These are phyloP conservation scores for Amblyopsis rosae DNA, from an alignment of 2,113 vertebrate genomes.

Conservation along the genomic window DNA sequence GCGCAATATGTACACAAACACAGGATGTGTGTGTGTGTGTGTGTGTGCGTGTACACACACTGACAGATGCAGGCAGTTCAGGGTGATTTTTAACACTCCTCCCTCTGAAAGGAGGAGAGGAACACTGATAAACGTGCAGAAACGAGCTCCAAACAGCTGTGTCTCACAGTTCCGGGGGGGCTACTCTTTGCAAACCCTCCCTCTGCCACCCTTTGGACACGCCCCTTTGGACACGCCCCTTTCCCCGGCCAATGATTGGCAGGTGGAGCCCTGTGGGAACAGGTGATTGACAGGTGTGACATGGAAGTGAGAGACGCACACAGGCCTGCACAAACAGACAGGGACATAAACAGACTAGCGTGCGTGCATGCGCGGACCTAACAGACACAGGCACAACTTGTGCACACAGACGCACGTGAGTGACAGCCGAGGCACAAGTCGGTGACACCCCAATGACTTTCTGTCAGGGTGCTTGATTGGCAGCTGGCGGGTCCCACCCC, in stretches of 20 bases:
- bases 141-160: slow-evolving; percentile 47
- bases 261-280: slow-evolving; percentile 32
- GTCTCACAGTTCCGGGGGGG: slow-evolving; percentile 32
- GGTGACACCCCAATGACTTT: slow-evolving; percentile 67
- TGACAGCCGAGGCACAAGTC: slow-evolving; percentile 63
- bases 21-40: no score
- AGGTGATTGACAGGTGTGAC: slow-evolving; percentile 46
- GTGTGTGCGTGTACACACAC: slow-evolving; percentile 19
- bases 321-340: not conserved
- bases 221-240: slow-evolving; percentile 15
- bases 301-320: slow-evolving; percentile 13
- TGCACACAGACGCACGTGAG: slow-evolving; percentile 34
- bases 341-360: not conserved
- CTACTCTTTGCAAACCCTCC: slow-evolving; percentile 35
- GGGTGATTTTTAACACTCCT: slow-evolving; percentile 29
- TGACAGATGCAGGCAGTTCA: slow-evolving; percentile 16
- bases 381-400: not conserved
- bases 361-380: not conserved
- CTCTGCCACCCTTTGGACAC: slow-evolving; percentile 31
- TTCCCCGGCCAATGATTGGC: slow-evolving; percentile 20
- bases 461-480: slow-evolving; percentile 67
- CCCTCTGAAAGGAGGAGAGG: slow-evolving; percentile 4
- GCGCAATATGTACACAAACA: no score
- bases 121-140: slow-evolving; percentile 21
- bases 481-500: slow-evolving; percentile 39